Percentiles rank a stretch among this genome's conserved stretches.
These are phyloP conservation scores for Iphiclides podalirius DNA, from an alignment of 2,888 invertebrate species.

Conservation along the genomic window DNA sequence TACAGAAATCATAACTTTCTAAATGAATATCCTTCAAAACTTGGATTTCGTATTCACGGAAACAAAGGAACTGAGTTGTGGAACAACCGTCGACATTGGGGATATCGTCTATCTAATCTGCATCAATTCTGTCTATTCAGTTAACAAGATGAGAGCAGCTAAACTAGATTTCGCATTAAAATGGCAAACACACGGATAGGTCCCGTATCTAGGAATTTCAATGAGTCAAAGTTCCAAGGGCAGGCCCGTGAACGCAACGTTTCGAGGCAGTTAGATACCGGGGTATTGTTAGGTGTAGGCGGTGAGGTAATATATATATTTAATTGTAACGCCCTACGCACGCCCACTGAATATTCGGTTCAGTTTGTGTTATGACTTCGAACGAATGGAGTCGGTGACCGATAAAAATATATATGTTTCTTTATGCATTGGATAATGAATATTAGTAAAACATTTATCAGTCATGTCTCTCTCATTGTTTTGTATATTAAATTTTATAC, in stretches of 20 bases:
- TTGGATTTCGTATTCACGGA: no score
- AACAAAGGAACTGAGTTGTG: no score
- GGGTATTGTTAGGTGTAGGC: constrained; percentile 44
- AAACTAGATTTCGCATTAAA: constrained; percentile 13
- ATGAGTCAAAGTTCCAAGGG: constrained; percentile 24
- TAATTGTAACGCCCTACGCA: constrained; percentile 62
- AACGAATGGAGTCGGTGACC: constrained; percentile 32
- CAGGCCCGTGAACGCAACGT: constrained; percentile 4
- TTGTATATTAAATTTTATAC: no score
- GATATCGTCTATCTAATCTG: background rate
- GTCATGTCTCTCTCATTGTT: no score
- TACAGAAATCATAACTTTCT: no score
- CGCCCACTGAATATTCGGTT: constrained; percentile 60
- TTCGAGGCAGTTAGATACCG: constrained; percentile 24
- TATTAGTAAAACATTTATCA: no score
- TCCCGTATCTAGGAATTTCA: constrained; percentile 18
- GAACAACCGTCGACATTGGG: no score
- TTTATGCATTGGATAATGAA: no score
- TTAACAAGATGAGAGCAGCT: constrained; percentile 7
- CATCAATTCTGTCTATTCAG: background rate
- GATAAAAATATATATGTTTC: no score
- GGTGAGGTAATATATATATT: constrained; percentile 55
- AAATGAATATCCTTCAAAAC: no score
- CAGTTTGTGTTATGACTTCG: constrained; percentile 35
- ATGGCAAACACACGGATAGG: constrained; percentile 12